Base-by-base conservation (phyloP, 2,113 vertebrate genomes). In the Agapornis roseicollis region DNA sequence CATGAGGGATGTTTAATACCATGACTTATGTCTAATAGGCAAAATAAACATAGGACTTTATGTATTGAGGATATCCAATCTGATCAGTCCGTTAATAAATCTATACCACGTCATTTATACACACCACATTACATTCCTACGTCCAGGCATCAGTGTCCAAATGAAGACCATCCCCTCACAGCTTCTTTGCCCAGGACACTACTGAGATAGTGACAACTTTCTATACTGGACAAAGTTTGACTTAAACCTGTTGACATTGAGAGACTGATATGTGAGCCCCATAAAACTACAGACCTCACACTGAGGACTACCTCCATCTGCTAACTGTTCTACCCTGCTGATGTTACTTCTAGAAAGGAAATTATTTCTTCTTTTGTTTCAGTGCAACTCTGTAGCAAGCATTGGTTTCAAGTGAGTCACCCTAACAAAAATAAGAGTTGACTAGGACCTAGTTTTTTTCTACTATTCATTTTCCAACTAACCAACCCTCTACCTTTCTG, bases 91-190 rank as follows among this genome's bases (percentile, higher is more conserved):
- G 17, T 6, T 44, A 60, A 69, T 39, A 63, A 37, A 80, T 61
- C 50, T 76, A 15, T 13, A 11, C 1, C 4, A 1, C 17, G 16
- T 23, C 25, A 24, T 63, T 80, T 60, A 24, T 13, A 19, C 9
- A 24, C 8, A 39, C 5, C 6, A 8, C 64, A 6, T 9, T 64
- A 41, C 10, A 19, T 16, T 25, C 24, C 1, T 1, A 39, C 12
- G 27, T 23, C 39, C 41, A 37, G 15, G 9, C 3, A 4, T n/a
- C 31, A 39, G 42, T 20, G 41, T 16, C 91, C 49, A 64, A 16
- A 39, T 2, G 13, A 50, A 37, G 41, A 89, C 11, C 29, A 64
- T 7, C 13, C 12, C 9, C 12, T 39, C 0, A 0, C 17, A 72
- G 15, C 7, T 82, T 28, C n/a, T 50, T 71, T 6, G 0, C 28